Conservation (phyloP, 2,113 vertebrate genomes). For the Turdus rufiventris region DNA sequence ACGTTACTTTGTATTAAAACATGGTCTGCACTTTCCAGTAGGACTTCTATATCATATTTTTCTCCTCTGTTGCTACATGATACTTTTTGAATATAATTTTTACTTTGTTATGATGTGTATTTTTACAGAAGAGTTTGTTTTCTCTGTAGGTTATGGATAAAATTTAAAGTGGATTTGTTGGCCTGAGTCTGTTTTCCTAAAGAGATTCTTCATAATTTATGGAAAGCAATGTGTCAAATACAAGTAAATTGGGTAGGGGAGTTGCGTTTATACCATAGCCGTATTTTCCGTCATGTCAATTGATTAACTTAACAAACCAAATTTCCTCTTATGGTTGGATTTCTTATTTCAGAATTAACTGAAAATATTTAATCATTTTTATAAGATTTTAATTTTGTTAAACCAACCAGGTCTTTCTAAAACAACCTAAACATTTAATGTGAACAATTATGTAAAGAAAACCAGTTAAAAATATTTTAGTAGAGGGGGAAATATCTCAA, state of each 20-base stretch:
- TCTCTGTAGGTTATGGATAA: neutral
- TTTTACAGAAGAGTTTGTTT: neutral
- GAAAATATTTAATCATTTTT: accelerated
- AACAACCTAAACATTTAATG: neutral
- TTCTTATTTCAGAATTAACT: neutral
- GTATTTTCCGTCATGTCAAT: accelerated
- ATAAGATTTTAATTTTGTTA: neutral
- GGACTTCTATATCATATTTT: neutral
- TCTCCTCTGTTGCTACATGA: neutral
- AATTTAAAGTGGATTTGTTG: neutral
- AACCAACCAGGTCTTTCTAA: neutral
- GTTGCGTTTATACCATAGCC: neutral
- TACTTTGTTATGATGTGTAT: neutral
- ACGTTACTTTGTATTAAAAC: neutral
- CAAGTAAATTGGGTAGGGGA: neutral
- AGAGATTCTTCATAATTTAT: neutral
- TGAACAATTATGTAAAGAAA: neutral
- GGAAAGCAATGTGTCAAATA: neutral
- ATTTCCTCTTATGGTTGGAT: neutral
- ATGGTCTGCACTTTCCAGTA: neutral
- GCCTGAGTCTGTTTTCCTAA: neutral
- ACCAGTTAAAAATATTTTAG: neutral
- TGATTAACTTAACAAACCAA: neutral
- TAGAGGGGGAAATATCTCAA: neutral
- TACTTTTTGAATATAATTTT: neutral